Evolutionary conservation across 2,113 vertebrate genomes (phyloP), one percentile per base, ranked within the genome.

Genomic region (Ploceus nigricollis): DNA sequence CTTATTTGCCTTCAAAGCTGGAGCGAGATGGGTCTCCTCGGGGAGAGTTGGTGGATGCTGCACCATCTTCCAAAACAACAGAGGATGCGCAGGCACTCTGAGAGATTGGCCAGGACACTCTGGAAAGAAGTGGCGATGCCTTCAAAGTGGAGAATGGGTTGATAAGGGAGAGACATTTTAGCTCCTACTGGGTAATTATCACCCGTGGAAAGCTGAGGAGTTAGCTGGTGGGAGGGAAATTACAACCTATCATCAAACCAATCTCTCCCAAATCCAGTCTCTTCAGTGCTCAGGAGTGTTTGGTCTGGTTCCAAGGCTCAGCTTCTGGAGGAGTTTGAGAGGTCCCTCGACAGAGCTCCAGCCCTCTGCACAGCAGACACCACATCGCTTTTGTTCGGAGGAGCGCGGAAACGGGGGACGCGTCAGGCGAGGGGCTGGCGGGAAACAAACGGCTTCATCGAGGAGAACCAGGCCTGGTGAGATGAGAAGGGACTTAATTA

Each of bases 401-500:
- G 7, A 19, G 42, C 20, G 13, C 25, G 42, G 16, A 61, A 58
- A 10, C 1, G 0, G 68, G 37, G 4, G 7, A 37, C 0, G 3
- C 39, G 4, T n/a, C 31, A 27, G 11, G 76, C 0, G 25, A 81
- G 84, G 69, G 82, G 88, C 88, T 60, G 69, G 5, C 37, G 88
- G 88, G 30, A 82, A 94, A 81, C 57, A 70, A 96, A 92, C 7
- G 4, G 76, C 90, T 93, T 60, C 14, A 1, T 58, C 63, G 14
- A 17, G 69, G 72, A 90, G 61, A 92, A 77, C 42, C 51, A 14
- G 71, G 21, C 50, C 20, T 47, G 63, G 42, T 8, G 78, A 96
- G 85, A 90, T 42, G 88, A 90, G 76, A 90, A 92, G 69, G 47
- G 92, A 78, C 93, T 96, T 92, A 86, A 96, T 96, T 94, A 94